Base-by-base conservation (phyloP, 2,113 vertebrate genomes). In the Sinocyclocheilus anophthalmus region DNA sequence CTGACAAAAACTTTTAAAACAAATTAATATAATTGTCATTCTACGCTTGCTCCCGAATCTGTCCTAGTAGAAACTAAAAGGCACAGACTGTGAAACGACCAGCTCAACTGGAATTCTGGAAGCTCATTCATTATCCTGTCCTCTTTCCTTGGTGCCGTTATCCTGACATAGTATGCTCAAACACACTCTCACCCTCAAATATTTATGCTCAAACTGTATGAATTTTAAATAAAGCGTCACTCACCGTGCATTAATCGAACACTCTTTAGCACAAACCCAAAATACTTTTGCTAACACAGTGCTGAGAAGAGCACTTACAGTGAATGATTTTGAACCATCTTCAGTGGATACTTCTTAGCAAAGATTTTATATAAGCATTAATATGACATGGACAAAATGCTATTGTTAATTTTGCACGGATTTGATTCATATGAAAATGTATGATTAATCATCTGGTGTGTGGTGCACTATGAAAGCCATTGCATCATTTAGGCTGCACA, bases 181-280 rank as follows among this genome's bases (percentile, higher is more conserved):
- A 85, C 50, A 61, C 30, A 69, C 33, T 63, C 57, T 37, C 63
- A 72, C 39, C 0, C 39, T 84, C 61, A 83, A 85, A 85, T 77
- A 85, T 85, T 83, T 14, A 82, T 83, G 84, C 13, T 69, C 18
- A 20, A 42, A 45, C 72, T 78, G 20, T 48, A 72, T 85, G 55
- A 82, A 85, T 88, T 83, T 85, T 67, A 53, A 88, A 48, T 53
- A 69, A 85, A 65, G 67, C n/a, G 22, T 53, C 45, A 30, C 75
- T 76, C 75, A 76, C n/a, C 13, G 3, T 76, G 75, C 75, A 76
- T 76, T 76, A 76, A 76, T 53, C n/a, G 42, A 76, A 76, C n/a
- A 76, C 45, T 53, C 75, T 26, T 76, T 7, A 53, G 14, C 75
- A 42, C 18, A 72, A 42, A 12, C 75, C 13, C 12, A 26, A 76